Base-by-base conservation (phyloP, 2,797 vertebrate species). In the Caiman crocodilus region DNA sequence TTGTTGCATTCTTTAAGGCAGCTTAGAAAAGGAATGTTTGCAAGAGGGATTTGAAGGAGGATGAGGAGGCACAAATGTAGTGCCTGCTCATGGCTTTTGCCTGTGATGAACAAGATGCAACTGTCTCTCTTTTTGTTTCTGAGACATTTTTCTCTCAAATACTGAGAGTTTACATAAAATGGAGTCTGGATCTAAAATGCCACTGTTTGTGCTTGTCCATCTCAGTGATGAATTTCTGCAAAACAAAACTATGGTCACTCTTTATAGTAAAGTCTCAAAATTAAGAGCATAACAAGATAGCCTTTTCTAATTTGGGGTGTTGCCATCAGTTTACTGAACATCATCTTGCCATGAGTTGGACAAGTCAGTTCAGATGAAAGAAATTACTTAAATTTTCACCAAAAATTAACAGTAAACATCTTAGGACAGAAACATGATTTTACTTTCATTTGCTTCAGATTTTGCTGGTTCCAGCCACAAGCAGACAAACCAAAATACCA, bases 281-380 rank as follows among this genome's bases (percentile, higher is more conserved):
- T 17, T 25, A 79, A 76, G 25, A 82, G 21, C n/a, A 28, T 59
- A 15, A 5, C 81, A 71, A 71, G 17, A 32, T 12, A 32, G n/a
- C 65, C 6, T 5, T 60, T 50, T 85, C 76, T 85, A 79, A 85
- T 88, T 92, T 88, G 25, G 81, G 63, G 16, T 15, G 4, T 57
- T 93, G 60, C 57, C 56, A 65, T 64, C 61, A 65, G 2, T 93
- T 90, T 83, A 42, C 32, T 71, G 13, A 30, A 42, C 28, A 42
- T 88, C 63, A 93, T 55, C 25, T 75, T 81, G 55, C 15, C 21
- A 26, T 57, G 59, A 81, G 83, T 4, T 9, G 17, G 15, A 59
- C 81, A 88, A 79, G 87, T 50, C 17, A 91, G 17, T 15, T 77
- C 42, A 59, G 61, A 90, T 92, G 83, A 14, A 77, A 87, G 79